Base-by-base conservation (phyloP, 1,140 invertebrate species). In the Berghia stephanieae region DNA sequence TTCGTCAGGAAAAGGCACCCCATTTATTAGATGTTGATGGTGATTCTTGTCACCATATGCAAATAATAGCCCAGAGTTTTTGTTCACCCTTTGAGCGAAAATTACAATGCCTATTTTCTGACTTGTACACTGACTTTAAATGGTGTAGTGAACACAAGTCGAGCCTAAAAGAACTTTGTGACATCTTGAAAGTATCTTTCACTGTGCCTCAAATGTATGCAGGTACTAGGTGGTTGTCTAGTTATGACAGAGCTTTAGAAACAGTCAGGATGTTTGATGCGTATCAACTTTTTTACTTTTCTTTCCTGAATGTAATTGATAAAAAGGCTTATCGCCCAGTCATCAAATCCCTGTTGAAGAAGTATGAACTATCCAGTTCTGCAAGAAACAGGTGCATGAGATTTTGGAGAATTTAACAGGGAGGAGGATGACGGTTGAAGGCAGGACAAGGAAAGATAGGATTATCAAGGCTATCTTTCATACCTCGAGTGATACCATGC, bases 11-110 rank as follows among this genome's bases (percentile, higher is more conserved):
- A 63, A 81, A 75, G 43, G 79, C 80, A 21, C 75, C 70, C 6
- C 80, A 86, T 63, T 78, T 86, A 0, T 38, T 86, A 6, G 83
- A 86, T 67, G 79, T 86, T 36, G 82, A 85, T 80, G 84, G 84
- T 3, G 83, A 86, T 71, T 71, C 80, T 0, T 83, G 80, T 40
- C 85, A 86, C 60, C 84, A 86, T 70, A 68, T 78, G 0, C 82
- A 85, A 38, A 86, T 81, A 78, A 78, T 79, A 40, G 18, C 78
- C 0, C 83, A 85, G 42, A 27, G 38, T 21, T 84, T 86, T 77
- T 84, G 83, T 49, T 74, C 77, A 5, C 84, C 80, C 27, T 86
- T 86, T 67, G 60, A 80, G 6, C 36, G 60, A 3, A 73, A 63
- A 1, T 5, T 83, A 1, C 83, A 86, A 78, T 10, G 36, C 27